Base-by-base conservation (phyloP, 2,797 vertebrate species). In the Anguilla obscura region DNA sequence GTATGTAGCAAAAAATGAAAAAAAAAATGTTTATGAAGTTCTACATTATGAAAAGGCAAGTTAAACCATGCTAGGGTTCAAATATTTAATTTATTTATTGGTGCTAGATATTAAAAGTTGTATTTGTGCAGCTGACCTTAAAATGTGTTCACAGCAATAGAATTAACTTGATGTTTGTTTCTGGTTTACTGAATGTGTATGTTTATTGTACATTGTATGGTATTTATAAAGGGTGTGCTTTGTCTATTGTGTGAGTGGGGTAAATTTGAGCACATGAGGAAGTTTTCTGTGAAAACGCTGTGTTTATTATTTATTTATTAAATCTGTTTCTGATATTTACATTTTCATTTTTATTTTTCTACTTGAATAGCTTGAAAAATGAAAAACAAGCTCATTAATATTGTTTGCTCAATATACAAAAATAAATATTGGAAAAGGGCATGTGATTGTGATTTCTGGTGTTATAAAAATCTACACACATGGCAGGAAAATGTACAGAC, bases 201-300 rank as follows among this genome's bases (percentile, higher is more conserved):
- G 6, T n/a, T 10, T 50, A 69, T 21, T 48, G 14, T 58, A 93
- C 91, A 91, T 83, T 89, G 94, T 97, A 95, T 96, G 96, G 94
- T 91, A 93, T 91, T 94, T 95, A 89, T 95, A 96, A 93, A 96
- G 90, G 89, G 91, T 94, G 96, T 97, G 94, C 92, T 95, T 96
- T 97, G 96, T 97, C 93, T 92, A 93, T 96, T 93, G 94, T 95
- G 94, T 95, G 96, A 95, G 96, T 98, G 97, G 95, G 98, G 96
- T 94, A 96, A 96, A 96, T 96, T 94, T 94, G 95, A 94, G 86
- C 93, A 69, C 52, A 71, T 6, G 96, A 95, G 93, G 96, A 95
- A 96, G 98, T 99, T 99, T 99, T 99, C 98, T 98, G 98, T 99
- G 98, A 99, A 99, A 99, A 99, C 98, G 96, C 96, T 89, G 93